Conservation (phyloP, 1,140 invertebrate genomes). For the Tribolium castaneum region DNA sequence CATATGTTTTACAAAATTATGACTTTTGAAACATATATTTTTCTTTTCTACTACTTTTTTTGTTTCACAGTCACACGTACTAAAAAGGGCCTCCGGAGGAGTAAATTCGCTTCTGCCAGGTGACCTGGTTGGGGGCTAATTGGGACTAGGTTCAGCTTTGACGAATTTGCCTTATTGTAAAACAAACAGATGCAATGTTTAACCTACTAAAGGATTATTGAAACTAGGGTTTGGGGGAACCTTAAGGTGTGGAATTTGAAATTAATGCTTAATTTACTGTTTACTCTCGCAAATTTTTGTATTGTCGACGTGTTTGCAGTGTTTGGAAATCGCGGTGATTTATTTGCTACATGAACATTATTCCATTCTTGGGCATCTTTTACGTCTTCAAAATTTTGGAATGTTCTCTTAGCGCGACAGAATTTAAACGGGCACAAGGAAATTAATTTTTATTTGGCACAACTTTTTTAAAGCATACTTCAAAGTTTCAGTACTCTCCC, state of each 20-base stretch:
- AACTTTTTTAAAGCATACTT: too few species aligned
- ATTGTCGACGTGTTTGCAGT: neutral
- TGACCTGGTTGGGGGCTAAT: neutral
- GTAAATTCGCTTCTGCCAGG: neutral
- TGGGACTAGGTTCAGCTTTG: neutral
- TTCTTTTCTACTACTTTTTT: too few species aligned
- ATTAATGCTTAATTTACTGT: neutral
- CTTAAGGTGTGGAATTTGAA: conserved; percentile 6
- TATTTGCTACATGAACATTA: neutral
- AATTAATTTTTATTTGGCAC: neutral
- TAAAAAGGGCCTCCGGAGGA: neutral
- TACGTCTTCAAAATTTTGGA: neutral
- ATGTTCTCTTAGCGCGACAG: neutral
- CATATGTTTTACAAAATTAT: too few species aligned
- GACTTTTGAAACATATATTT: too few species aligned
- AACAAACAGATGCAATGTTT: conserved; percentile 16
- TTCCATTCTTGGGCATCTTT: neutral
- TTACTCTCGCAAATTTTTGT: neutral
- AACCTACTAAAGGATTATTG: conserved; percentile 13
- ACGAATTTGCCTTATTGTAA: conserved; percentile 24
- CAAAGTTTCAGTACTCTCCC: too few species aligned
- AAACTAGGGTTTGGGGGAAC: neutral
- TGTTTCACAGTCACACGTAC: too few species aligned
- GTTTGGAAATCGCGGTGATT: neutral
- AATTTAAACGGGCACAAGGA: neutral